phyloP scores from a whole-genome alignment of 2,888 invertebrate genomes.

The Hirtodrosophila duncani region DNA sequence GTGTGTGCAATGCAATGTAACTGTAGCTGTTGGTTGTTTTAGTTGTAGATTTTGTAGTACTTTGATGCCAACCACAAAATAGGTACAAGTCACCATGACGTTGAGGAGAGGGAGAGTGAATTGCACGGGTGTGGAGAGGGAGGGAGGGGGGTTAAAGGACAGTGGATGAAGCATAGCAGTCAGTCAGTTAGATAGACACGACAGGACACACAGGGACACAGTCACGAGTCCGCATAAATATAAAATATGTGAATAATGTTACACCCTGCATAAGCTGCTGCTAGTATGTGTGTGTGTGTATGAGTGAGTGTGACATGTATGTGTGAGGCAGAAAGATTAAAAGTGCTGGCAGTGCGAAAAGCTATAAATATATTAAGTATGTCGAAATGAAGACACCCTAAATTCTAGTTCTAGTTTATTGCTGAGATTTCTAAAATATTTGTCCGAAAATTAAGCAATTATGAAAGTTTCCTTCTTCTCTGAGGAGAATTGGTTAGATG shows the following conservation, averaged over 20 bases:
- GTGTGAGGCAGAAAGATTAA: slow-evolving; percentile 58
- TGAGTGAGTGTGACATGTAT: slow-evolving; percentile 1
- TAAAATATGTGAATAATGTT: slow-evolving; percentile 66
- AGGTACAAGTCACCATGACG: slow-evolving; percentile 64
- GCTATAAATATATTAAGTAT: slow-evolving; percentile 13
- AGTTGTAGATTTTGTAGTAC: slow-evolving; percentile 36
- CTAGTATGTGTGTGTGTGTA: slow-evolving; percentile 9
- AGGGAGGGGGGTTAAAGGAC: not conserved
- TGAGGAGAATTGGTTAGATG: too few species aligned
- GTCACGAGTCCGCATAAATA: slow-evolving; percentile 70
- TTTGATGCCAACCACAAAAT: slow-evolving; percentile 66
- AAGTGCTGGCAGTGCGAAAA: slow-evolving; percentile 49
- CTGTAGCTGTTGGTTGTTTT: slow-evolving; percentile 2
- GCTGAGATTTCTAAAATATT: too few species aligned
- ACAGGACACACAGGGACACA: slow-evolving; percentile 13
- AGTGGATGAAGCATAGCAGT: slow-evolving; percentile 21
- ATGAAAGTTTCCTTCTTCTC: too few species aligned
- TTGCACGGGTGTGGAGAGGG: not conserved
- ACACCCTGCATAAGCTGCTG: slow-evolving; percentile 19
- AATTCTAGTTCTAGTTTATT: too few species aligned
- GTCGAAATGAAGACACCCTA: not conserved
- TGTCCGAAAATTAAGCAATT: too few species aligned
- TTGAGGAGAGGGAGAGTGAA: too few species aligned
- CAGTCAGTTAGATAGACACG: slow-evolving; percentile 50
- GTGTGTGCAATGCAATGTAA: slow-evolving; percentile 17